phyloP scores from a whole-genome alignment of 2,797 vertebrate species.

The Gouania willdenowi region DNA sequence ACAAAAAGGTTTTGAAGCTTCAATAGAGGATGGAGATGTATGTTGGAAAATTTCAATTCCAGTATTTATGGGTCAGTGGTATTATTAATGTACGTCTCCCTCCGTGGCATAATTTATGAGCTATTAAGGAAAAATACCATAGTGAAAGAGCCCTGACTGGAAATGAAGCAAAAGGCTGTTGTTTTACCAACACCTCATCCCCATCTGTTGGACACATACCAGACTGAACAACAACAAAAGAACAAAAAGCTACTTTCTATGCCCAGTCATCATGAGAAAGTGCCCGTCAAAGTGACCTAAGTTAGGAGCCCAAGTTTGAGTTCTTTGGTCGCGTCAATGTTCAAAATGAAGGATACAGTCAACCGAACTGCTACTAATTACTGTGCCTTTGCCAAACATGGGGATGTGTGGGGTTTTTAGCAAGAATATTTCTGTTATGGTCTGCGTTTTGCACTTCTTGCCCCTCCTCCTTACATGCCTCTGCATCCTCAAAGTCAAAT shows the following conservation, averaged over 20 bases:
- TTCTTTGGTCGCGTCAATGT: slow-evolving; percentile 21
- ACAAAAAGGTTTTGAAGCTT: slow-evolving; percentile 41
- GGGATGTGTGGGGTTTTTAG: slow-evolving; percentile 46
- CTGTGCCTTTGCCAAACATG: slow-evolving; percentile 67
- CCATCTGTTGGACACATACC: slow-evolving; percentile 21
- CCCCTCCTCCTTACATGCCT: neutral
- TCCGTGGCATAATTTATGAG: slow-evolving; percentile 42
- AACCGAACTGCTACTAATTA: slow-evolving; percentile 51
- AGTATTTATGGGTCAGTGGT: slow-evolving; percentile 37
- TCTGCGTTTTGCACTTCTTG: slow-evolving; percentile 51
- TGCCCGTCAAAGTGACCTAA: slow-evolving; percentile 31
- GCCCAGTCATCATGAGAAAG: slow-evolving; percentile 31
- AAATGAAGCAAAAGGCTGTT: slow-evolving; percentile 41
- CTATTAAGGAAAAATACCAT: slow-evolving; percentile 40
- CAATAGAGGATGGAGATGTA: slow-evolving; percentile 36
- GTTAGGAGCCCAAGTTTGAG: slow-evolving; percentile 18
- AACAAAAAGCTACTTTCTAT: slow-evolving; percentile 29
- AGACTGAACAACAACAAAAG: slow-evolving; percentile 31
- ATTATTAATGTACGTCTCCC: slow-evolving; percentile 50
- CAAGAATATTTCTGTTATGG: slow-evolving; percentile 32
- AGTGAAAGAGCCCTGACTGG: slow-evolving; percentile 32
- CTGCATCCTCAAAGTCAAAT: slow-evolving; percentile 46
- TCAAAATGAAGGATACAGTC: slow-evolving; percentile 33
- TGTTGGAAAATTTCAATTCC: slow-evolving; percentile 13
- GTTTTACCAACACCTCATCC: slow-evolving; percentile 16